Percentiles rank a stretch among this genome's conserved stretches.
Conservation (phyloP, 2,888 invertebrate species). For the Mesochorus sp. region DNA sequence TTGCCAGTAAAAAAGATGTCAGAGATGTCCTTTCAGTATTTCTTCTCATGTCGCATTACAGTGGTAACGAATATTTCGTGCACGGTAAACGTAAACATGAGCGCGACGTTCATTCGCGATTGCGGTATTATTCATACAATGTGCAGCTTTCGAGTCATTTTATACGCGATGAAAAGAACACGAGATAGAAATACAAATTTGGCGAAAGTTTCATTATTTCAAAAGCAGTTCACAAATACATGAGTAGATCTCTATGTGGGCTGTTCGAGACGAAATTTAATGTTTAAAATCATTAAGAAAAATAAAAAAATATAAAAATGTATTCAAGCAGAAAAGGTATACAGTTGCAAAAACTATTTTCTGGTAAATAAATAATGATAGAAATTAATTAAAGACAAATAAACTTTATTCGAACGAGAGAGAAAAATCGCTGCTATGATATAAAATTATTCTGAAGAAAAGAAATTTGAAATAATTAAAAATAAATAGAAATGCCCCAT, state of each 20-base stretch:
- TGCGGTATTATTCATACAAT: conserved; percentile 39
- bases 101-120: not conserved
- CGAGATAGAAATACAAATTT: conserved; percentile 55
- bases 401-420: too few relatives aligned
- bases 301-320: too few relatives aligned
- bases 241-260: too few relatives aligned
- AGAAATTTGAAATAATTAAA: too few relatives aligned
- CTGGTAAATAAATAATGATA: too few relatives aligned
- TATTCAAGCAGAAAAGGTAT: too few relatives aligned
- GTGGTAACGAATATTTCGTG: conserved; percentile 31
- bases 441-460: too few relatives aligned
- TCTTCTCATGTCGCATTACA: conserved; percentile 24
- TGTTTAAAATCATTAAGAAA: too few relatives aligned
- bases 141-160: conserved; percentile 48
- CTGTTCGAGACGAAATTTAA: too few relatives aligned
- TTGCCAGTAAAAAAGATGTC: conserved; percentile 44
- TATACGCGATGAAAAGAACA: conserved; percentile 29
- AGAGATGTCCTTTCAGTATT: conserved; percentile 41
- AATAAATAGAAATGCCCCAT: not conserved
- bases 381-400: too few relatives aligned
- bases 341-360: too few relatives aligned
- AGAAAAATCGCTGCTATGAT: too few relatives aligned
- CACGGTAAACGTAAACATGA: conserved; percentile 1
- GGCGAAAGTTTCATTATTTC: conserved; percentile 14
- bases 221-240: not conserved